A percentile compares a stretch with the other conserved stretches of the same genome.
These are phyloP conservation scores for Andrena fulva DNA, from an alignment of 2,888 invertebrate species.

Conservation along the genomic window DNA sequence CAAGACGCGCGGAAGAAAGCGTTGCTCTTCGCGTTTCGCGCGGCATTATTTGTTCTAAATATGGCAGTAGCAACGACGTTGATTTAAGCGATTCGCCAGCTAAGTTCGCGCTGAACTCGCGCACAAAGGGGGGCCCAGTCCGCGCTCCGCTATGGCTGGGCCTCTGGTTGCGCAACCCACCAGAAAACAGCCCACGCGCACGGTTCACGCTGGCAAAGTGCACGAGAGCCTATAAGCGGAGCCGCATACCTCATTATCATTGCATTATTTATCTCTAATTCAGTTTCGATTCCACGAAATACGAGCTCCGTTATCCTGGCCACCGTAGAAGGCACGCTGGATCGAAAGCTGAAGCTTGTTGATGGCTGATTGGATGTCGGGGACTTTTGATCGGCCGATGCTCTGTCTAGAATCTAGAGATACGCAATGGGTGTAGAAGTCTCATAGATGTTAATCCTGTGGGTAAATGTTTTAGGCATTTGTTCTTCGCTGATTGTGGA, in stretches of 20 bases:
- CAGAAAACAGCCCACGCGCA: constrained; percentile 55
- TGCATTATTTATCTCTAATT: constrained; percentile 55
- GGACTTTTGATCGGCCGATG: neutral
- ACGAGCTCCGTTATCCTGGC: constrained; percentile 43
- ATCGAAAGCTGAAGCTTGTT: neutral
- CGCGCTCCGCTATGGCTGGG: constrained; percentile 26
- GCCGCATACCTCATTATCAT: constrained; percentile 54
- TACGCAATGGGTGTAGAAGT: too few relatives aligned
- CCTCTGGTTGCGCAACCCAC: constrained; percentile 51
- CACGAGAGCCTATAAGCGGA: constrained; percentile 46
- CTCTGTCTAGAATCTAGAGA: too few relatives aligned
- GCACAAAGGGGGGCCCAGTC: constrained; percentile 31
- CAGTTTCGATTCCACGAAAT: constrained; percentile 36
- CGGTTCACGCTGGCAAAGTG: constrained; percentile 43
- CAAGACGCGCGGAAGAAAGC: constrained; percentile 27
- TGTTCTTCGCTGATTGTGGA: too few relatives aligned
- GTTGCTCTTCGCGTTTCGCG: constrained; percentile 18
- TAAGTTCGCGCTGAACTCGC: constrained; percentile 8
- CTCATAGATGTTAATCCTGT: too few relatives aligned
- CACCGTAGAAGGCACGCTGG: constrained; percentile 10
- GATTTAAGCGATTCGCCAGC: constrained; percentile 44
- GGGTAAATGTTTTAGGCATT: too few relatives aligned
- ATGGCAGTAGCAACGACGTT: constrained; percentile 44
- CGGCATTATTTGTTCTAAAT: constrained; percentile 50
- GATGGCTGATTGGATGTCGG: constrained; percentile 1